Conservation (phyloP, 2,113 vertebrate genomes). For the Probosciger aterrimus region DNA sequence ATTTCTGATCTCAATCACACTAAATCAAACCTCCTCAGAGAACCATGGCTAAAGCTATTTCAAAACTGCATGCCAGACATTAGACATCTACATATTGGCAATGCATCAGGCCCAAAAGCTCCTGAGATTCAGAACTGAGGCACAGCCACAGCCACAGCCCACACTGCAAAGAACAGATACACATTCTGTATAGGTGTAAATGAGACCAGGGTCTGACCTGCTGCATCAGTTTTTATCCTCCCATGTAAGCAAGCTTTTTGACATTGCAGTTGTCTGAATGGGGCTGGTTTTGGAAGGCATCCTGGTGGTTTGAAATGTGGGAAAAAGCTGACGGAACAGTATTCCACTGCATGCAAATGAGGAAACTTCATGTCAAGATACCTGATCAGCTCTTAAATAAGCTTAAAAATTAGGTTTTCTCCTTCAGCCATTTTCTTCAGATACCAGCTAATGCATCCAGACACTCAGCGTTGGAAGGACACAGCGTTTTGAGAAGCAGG, state of each 20-base stretch:
- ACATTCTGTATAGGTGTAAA: neutral
- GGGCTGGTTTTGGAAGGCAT: neutral
- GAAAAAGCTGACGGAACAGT: neutral
- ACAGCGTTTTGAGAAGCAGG: slow-evolving; percentile 1
- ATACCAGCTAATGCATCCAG: neutral
- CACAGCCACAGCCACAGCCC: neutral
- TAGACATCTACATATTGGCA: neutral
- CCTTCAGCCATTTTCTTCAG: neutral
- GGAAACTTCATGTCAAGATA: neutral
- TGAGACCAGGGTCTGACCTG: neutral
- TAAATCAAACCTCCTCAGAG: neutral
- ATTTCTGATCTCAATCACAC: neutral
- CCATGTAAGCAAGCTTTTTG: neutral
- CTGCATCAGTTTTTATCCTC: neutral
- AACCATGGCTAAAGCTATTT: neutral
- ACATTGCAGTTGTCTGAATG: neutral
- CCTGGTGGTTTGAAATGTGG: neutral
- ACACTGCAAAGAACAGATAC: neutral
- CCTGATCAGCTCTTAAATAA: neutral
- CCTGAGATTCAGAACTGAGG: neutral
- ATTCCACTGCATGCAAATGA: neutral
- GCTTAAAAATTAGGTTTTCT: neutral
- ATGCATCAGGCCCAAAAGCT: neutral
- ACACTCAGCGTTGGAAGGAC: neutral
- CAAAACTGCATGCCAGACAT: neutral